A percentile compares a stretch with the other conserved stretches of the same genome.
These are phyloP conservation scores for Otolemur crassicaudatus DNA, from an alignment of 2,797 vertebrate genomes.

Conservation along the genomic window DNA sequence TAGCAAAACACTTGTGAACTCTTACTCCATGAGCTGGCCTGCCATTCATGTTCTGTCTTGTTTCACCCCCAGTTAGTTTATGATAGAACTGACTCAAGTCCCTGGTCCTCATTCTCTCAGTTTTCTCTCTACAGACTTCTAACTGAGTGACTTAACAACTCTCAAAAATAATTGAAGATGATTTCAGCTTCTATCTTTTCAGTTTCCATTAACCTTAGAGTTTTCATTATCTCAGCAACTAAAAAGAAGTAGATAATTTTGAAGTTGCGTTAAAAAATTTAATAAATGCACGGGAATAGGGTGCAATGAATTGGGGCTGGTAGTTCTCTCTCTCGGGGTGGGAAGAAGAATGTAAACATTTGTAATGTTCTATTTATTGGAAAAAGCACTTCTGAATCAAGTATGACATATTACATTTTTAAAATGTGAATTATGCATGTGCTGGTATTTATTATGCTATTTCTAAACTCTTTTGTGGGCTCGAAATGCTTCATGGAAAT, in stretches of 20 bases:
- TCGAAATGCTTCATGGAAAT: neutral
- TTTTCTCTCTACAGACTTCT: neutral
- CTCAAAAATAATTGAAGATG: neutral
- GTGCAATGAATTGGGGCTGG: neutral
- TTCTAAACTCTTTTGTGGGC: neutral
- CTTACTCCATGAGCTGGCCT: accelerated
- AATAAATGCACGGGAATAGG: neutral
- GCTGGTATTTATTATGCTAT: neutral
- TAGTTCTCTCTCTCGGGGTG: neutral
- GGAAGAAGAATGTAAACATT: neutral
- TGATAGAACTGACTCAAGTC: no score
- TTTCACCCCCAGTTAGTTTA: neutral
- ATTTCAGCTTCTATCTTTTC: neutral
- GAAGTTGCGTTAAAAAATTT: neutral
- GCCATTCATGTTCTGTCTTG: accelerated
- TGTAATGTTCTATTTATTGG: neutral
- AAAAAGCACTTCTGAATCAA: neutral
- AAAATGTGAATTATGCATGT: neutral
- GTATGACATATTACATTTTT: neutral
- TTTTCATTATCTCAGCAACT: neutral
- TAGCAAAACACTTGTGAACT: no score
- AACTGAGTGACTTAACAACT: neutral
- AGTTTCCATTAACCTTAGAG: neutral
- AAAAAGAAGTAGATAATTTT: neutral
- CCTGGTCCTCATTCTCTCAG: neutral